phyloP scores from a whole-genome alignment of 1,140 invertebrate species.

The Brevipalpus yothersi region DNA sequence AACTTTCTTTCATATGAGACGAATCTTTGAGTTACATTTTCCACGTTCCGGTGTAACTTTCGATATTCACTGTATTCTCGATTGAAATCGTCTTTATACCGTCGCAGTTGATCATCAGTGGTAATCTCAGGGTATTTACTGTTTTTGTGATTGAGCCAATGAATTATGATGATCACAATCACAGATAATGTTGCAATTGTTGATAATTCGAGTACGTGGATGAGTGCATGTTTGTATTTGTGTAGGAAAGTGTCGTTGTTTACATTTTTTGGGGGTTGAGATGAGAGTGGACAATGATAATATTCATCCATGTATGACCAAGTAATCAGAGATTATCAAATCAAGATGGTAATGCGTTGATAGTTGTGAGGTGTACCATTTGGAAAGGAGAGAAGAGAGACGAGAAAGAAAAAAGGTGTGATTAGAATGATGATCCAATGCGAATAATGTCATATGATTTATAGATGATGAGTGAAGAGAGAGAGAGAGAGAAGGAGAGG shows the following conservation, averaged over 20 bases:
- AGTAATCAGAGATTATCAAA: too few relatives aligned
- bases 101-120: constrained; percentile 40
- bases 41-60: constrained; percentile 41
- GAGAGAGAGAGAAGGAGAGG: not conserved
- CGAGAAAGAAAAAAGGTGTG: not conserved
- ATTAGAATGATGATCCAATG: not conserved
- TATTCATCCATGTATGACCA: too few relatives aligned
- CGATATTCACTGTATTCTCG: constrained; percentile 58
- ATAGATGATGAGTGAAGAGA: not conserved
- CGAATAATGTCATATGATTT: not conserved
- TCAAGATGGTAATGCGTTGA: too few relatives aligned
- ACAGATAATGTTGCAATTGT: not conserved
- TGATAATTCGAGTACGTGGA: not conserved
- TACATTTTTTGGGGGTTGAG: too few relatives aligned
- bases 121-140: constrained; percentile 40
- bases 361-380: too few relatives aligned
- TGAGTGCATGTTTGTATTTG: not conserved
- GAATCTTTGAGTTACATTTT: constrained; percentile 47
- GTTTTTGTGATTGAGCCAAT: not conserved
- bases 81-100: constrained; percentile 69
- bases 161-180: not conserved
- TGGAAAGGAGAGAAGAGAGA: not conserved
- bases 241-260: too few relatives aligned
- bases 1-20: constrained; percentile 38
- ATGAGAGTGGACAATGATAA: too few relatives aligned